Conservation (phyloP, 1,140 invertebrate genomes). For the Dufourea novaeangliae region DNA sequence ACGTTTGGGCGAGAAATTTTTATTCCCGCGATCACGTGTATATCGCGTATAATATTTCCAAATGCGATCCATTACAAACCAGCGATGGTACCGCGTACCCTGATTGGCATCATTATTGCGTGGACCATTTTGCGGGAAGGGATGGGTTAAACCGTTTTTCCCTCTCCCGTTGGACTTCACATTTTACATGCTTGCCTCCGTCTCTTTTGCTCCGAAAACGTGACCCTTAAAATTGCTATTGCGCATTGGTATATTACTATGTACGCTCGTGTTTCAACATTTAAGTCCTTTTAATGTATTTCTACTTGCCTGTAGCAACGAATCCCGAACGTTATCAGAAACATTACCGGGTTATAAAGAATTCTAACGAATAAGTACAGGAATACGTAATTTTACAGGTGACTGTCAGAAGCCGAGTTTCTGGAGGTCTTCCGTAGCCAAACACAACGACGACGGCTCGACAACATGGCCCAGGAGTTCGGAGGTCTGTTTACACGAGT, state of each 20-base stretch:
- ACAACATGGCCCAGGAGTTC: conserved; percentile 49
- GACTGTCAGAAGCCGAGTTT: conserved; percentile 27
- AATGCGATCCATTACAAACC: conserved; percentile 18
- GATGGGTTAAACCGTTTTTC: conserved; percentile 24
- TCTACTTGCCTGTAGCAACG: background rate
- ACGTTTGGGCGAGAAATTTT: conserved; percentile 45
- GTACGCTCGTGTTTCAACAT: background rate
- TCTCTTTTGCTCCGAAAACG: conserved; percentile 1
- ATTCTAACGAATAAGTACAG: conserved; percentile 6
- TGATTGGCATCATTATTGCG: conserved; percentile 46
- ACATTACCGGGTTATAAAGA: background rate
- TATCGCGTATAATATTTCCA: conserved; percentile 35
- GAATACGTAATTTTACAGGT: conserved; percentile 25
- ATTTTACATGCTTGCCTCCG: background rate
- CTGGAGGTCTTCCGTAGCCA: conserved; percentile 45
- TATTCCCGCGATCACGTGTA: conserved; percentile 28
- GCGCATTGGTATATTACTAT: background rate
- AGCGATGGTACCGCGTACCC: conserved; percentile 12
- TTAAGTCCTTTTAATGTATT: background rate
- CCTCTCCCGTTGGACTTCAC: background rate
- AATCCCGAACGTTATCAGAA: background rate
- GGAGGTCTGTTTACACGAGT: conserved; percentile 75
- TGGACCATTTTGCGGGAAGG: conserved; percentile 28
- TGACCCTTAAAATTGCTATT: conserved; percentile 2
- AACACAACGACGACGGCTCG: conserved; percentile 58